These are phyloP conservation scores for Apomyelois bistriatella DNA, from an alignment of 2,888 invertebrate species.

Conservation along the genomic window DNA sequence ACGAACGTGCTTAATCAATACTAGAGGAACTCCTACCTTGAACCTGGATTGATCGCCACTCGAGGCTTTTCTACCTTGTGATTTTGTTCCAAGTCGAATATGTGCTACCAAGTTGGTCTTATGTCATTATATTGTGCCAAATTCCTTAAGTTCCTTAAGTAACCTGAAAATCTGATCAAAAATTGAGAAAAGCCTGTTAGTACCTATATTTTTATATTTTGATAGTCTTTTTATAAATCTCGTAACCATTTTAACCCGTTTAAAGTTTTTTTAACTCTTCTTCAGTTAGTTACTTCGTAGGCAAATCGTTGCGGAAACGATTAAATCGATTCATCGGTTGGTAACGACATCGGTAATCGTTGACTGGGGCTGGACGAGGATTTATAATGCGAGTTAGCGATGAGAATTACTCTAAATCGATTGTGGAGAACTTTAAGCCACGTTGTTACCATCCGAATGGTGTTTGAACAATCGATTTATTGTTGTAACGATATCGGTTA, in stretches of 20 bases:
- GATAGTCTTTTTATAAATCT: too few species aligned
- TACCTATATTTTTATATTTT: too few species aligned
- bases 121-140: too few species aligned
- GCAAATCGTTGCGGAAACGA: conserved; percentile 28
- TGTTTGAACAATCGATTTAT: conserved; percentile 11
- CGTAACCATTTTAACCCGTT: neutral
- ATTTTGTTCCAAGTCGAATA: too few species aligned
- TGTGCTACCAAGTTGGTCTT: too few species aligned
- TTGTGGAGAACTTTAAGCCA: conserved; percentile 9
- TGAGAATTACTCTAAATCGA: conserved; percentile 12
- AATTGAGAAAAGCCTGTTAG: too few species aligned
- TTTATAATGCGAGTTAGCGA: conserved; percentile 11
- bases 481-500: conserved; percentile 10
- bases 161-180: too few species aligned
- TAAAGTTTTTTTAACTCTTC: conserved; percentile 4
- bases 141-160: too few species aligned
- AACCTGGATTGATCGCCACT: too few species aligned
- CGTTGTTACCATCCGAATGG: conserved; percentile 5
- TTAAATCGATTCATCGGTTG: conserved; percentile 39
- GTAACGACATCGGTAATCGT: conserved; percentile 32
- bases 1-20: too few species aligned
- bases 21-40: too few species aligned
- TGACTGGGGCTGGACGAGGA: conserved; percentile 10
- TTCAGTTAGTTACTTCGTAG: conserved; percentile 8
- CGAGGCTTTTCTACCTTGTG: too few species aligned